Conservation (phyloP, 2,113 vertebrate species). For the Aptenodytes forsteri region DNA sequence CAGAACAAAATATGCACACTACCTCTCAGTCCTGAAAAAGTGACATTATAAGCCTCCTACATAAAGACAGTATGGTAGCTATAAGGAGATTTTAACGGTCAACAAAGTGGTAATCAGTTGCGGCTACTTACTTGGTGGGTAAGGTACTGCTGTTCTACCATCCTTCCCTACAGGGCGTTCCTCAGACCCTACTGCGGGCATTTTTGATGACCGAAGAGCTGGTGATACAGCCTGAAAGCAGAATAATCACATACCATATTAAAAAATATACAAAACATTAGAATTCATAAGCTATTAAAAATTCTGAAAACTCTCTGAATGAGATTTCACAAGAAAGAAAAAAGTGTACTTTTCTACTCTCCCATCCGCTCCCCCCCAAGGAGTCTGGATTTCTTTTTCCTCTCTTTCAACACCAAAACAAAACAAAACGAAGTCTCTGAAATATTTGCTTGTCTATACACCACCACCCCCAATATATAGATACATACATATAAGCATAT, state of each 20-base stretch:
- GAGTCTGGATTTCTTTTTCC: neutral
- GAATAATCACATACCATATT: neutral
- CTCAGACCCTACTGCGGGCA: slow-evolving; percentile 79
- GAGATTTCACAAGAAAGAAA: neutral
- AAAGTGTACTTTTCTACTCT: neutral
- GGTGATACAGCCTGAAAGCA: slow-evolving; percentile 82
- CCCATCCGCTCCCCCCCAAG: neutral
- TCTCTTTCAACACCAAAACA: neutral
- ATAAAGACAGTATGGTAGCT: neutral
- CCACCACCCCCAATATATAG: accelerated
- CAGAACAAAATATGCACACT: neutral
- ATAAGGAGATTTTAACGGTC: neutral
- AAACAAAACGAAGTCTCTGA: neutral
- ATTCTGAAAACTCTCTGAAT: neutral
- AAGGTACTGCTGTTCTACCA: slow-evolving; percentile 88
- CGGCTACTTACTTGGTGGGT: slow-evolving; percentile 89
- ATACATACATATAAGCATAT: neutral
- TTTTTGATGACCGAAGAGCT: slow-evolving; percentile 85
- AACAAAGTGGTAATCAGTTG: neutral
- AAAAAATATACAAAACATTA: neutral
- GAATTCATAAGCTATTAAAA: neutral
- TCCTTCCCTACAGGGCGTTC: slow-evolving; percentile 92
- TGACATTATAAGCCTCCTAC: neutral
- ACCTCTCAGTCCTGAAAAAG: neutral
- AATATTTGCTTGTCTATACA: neutral